These are phyloP conservation scores for Fopius arisanus DNA, from an alignment of 1,140 invertebrate genomes.

Conservation along the genomic window DNA sequence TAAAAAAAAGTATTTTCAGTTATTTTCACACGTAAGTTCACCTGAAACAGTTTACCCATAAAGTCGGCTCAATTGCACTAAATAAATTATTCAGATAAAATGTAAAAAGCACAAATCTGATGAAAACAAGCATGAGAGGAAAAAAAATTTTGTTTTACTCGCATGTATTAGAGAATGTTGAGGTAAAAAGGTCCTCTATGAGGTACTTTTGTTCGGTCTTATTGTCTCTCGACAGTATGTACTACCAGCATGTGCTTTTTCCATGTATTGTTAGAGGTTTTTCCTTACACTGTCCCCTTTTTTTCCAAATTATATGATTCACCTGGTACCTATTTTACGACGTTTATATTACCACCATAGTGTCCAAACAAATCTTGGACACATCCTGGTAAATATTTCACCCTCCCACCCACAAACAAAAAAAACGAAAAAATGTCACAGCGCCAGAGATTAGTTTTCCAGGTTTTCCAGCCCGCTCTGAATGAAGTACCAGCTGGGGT, in stretches of 20 bases:
- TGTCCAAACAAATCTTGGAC: slow-evolving; percentile 43
- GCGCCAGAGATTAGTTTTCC: slow-evolving; percentile 1
- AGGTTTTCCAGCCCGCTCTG: slow-evolving; percentile 31
- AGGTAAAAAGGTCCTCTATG: background rate
- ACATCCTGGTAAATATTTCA: slow-evolving; percentile 5
- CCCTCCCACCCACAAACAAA: background rate
- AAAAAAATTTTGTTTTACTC: background rate
- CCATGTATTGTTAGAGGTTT: background rate
- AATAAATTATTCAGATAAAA: background rate
- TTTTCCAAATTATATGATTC: slow-evolving; percentile 63
- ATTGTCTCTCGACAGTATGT: background rate
- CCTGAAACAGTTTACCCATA: background rate
- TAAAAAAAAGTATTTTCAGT: background rate
- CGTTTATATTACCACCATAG: slow-evolving; percentile 62
- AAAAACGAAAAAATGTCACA: background rate
- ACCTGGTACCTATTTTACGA: slow-evolving; percentile 66
- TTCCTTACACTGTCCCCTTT: background rate
- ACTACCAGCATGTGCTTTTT: background rate
- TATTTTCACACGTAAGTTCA: background rate
- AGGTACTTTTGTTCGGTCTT: background rate
- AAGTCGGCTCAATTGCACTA: background rate
- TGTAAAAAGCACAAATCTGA: background rate
- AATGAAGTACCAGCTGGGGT: slow-evolving; percentile 51
- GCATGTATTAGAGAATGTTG: background rate
- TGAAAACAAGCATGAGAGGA: background rate